Evolutionary conservation across 2,888 invertebrate species (phyloP).

Genomic region (Aspidiotus rigidus): DNA sequence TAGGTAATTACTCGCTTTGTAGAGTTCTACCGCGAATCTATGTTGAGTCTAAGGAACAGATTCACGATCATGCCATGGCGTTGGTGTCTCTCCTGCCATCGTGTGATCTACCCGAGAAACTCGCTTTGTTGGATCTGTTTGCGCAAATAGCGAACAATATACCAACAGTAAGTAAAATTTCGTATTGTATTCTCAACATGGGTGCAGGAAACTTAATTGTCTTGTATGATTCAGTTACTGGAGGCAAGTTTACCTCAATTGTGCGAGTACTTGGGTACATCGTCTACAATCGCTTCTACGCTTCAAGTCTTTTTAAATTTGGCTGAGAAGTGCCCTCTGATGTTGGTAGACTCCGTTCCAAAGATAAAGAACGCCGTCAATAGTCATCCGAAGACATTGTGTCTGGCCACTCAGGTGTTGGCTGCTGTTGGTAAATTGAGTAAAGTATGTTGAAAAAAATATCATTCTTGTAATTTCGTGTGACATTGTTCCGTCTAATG

Average conservation of each 20-base stretch:
- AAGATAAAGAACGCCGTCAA: conserved; percentile 60
- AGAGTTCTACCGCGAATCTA: conserved; percentile 84
- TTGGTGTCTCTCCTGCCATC: conserved; percentile 69
- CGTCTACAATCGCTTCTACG: conserved; percentile 54
- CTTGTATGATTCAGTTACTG: conserved; percentile 50
- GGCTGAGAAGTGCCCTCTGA: conserved; percentile 58
- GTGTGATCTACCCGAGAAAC: conserved; percentile 77
- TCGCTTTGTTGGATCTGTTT: conserved; percentile 72
- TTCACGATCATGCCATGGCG: conserved; percentile 74
- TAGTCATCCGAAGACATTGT: conserved; percentile 54
- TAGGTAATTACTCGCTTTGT: conserved; percentile 79
- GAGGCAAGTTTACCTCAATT: conserved; percentile 74
- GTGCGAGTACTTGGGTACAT: conserved; percentile 60
- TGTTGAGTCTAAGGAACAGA: conserved; percentile 73
- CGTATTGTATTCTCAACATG: background rate
- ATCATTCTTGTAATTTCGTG: background rate
- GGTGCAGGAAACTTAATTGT: background rate
- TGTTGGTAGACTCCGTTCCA: conserved; percentile 61
- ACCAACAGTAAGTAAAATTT: conserved; percentile 52
- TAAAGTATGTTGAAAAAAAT: conserved; percentile 47
- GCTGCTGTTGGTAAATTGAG: conserved; percentile 62
- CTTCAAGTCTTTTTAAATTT: conserved; percentile 67
- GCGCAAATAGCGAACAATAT: conserved; percentile 71
- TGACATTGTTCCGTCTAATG: background rate
- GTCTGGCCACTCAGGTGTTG: conserved; percentile 60